phyloP scores from a whole-genome alignment of 2,888 invertebrate genomes.

The Lycocerus yunnanus region DNA sequence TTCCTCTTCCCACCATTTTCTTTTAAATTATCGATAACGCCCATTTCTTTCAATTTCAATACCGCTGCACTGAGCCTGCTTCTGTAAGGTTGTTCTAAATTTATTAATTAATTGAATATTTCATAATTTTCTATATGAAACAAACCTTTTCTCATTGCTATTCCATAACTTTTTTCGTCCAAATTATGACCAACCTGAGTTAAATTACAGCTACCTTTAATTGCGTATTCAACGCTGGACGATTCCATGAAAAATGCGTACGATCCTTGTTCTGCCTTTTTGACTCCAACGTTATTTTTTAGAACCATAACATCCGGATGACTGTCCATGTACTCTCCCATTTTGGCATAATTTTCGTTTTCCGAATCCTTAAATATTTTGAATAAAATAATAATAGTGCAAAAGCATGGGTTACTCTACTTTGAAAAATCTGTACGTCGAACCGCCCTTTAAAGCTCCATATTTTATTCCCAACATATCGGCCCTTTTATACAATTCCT shows the following conservation, averaged over 20 bases:
- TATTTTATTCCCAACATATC: conserved; percentile 82
- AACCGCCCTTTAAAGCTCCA: conserved; percentile 82
- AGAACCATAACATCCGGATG: conserved; percentile 46
- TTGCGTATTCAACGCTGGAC: conserved; percentile 82
- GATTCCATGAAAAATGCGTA: conserved; percentile 51
- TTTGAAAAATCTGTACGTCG: conserved; percentile 87
- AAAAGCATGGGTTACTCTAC: conserved; percentile 57
- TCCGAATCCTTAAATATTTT: conserved; percentile 21
- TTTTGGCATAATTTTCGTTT: conserved; percentile 38
- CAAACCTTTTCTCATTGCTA: conserved; percentile 45
- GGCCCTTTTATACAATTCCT: conserved; percentile 78
- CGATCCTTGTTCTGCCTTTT: conserved; percentile 36
- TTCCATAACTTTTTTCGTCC: conserved; percentile 65
- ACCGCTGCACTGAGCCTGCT: conserved; percentile 73
- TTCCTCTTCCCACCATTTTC: conserved; percentile 80
- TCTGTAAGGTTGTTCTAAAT: conserved; percentile 65
- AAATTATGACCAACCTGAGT: conserved; percentile 71
- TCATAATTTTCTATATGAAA: neutral
- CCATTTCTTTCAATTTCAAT: conserved; percentile 75
- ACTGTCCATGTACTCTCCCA: conserved; percentile 43
- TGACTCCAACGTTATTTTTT: conserved; percentile 45
- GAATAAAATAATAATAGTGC: neutral
- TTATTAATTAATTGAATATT: conserved; percentile 15
- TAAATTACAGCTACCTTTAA: conserved; percentile 75
- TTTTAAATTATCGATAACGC: conserved; percentile 69